Conservation (phyloP, 2,113 vertebrate genomes). For the Rhea pennata region DNA sequence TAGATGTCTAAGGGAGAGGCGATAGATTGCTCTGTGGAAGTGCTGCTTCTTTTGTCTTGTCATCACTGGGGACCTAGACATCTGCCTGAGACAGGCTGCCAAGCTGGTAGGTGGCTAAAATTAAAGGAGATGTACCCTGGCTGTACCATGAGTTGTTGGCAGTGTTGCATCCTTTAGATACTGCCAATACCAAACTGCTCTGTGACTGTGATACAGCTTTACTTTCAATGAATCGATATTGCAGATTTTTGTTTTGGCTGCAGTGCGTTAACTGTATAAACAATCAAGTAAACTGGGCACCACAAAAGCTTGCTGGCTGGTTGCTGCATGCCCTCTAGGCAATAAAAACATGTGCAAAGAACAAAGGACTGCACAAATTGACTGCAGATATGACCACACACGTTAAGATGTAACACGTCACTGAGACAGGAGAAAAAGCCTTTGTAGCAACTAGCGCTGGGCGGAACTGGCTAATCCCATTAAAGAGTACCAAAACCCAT, state of each 20-base stretch:
- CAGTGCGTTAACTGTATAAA: constrained; percentile 43
- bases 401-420: constrained; percentile 46
- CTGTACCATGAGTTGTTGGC: background rate
- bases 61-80: background rate
- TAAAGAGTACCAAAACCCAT: constrained; percentile 37
- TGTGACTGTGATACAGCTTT: background rate
- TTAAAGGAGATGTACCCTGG: background rate
- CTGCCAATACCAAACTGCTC: background rate
- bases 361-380: constrained; percentile 62
- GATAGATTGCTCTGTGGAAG: background rate
- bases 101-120: background rate
- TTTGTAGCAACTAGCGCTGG: constrained; percentile 37
- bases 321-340: constrained; percentile 45
- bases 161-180: background rate
- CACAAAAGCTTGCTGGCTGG: constrained; percentile 51
- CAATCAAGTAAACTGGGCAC: constrained; percentile 36
- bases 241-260: constrained; percentile 55
- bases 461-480: constrained; percentile 49
- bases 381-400: constrained; percentile 69
- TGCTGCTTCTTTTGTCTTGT: background rate
- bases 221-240: constrained; percentile 30
- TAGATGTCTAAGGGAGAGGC: background rate
- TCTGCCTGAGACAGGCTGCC: background rate
- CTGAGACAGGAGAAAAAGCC: constrained; percentile 42
- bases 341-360: constrained; percentile 63